phyloP scores from a whole-genome alignment of 2,888 invertebrate species.

The Ceratothoa steindachneri region DNA sequence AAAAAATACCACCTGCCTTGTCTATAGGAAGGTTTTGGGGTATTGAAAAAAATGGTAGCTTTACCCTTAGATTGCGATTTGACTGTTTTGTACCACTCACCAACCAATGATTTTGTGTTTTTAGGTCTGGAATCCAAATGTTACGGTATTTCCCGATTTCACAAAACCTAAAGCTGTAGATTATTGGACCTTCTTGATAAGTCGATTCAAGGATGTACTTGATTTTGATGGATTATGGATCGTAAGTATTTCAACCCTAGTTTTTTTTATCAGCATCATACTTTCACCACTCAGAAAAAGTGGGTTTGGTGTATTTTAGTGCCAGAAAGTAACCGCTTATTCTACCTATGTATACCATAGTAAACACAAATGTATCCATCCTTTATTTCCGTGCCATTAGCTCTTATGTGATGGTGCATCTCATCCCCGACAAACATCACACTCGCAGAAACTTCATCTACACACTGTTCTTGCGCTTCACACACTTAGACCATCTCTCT shows the following conservation, averaged over 20 bases:
- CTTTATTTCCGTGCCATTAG: too few relatives aligned
- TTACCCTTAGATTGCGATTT: neutral
- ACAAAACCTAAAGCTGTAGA: constrained; percentile 66
- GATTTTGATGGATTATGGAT: constrained; percentile 81
- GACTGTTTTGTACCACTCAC: too few relatives aligned
- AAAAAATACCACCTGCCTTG: neutral
- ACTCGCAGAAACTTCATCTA: too few relatives aligned
- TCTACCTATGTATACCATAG: too few relatives aligned
- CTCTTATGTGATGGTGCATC: too few relatives aligned
- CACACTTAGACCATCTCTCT: too few relatives aligned
- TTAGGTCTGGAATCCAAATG: constrained; percentile 66
- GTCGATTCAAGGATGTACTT: constrained; percentile 61
- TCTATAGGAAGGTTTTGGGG: neutral
- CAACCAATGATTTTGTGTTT: neutral
- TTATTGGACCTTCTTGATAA: constrained; percentile 72
- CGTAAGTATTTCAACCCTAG: constrained; percentile 57
- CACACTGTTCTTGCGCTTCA: too few relatives aligned
- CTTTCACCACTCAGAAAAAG: too few relatives aligned
- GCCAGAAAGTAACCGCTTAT: too few relatives aligned
- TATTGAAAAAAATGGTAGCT: neutral
- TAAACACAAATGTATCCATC: too few relatives aligned
- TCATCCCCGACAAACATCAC: too few relatives aligned
- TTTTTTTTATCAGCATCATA: constrained; percentile 1
- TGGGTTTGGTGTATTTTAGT: too few relatives aligned
- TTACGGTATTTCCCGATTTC: constrained; percentile 77